phyloP scores from a whole-genome alignment of 2,888 invertebrate genomes.

The Phortica okadai region DNA sequence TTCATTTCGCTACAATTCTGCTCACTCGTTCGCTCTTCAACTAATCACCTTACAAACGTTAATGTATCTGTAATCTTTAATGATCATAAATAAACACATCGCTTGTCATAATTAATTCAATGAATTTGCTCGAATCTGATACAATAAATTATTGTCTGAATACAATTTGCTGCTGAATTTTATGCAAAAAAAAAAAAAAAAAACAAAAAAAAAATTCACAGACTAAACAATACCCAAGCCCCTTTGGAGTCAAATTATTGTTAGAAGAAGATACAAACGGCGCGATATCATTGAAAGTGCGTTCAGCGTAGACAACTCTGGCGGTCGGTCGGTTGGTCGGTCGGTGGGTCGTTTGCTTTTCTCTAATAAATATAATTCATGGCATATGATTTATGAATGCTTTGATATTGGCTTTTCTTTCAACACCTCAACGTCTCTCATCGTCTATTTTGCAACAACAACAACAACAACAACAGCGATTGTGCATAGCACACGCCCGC shows the following conservation, averaged over 20 bases:
- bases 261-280: background rate
- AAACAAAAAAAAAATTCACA: background rate
- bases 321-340: background rate
- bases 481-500: no score
- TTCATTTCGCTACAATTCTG: background rate
- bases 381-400: conserved; percentile 12
- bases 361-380: conserved; percentile 25
- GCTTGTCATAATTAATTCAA: conserved; percentile 70
- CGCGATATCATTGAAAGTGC: background rate
- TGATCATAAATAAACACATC: conserved; percentile 64
- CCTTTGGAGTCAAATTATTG: no score
- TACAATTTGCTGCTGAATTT: conserved; percentile 3
- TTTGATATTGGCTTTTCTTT: background rate
- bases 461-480: no score
- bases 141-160: conserved; percentile 38
- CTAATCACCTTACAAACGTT: conserved; percentile 24
- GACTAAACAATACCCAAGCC: no score
- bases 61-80: conserved; percentile 39
- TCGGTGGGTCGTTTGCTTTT: background rate
- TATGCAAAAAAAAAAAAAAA: conserved; percentile 5
- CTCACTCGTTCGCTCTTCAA: background rate
- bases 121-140: conserved; percentile 46
- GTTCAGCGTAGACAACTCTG: background rate
- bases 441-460: no score
- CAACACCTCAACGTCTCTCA: background rate